A percentile compares a stretch with the other conserved stretches of the same genome.
Conservation (phyloP, 1,140 invertebrate species). For the Microplitis mediator region DNA sequence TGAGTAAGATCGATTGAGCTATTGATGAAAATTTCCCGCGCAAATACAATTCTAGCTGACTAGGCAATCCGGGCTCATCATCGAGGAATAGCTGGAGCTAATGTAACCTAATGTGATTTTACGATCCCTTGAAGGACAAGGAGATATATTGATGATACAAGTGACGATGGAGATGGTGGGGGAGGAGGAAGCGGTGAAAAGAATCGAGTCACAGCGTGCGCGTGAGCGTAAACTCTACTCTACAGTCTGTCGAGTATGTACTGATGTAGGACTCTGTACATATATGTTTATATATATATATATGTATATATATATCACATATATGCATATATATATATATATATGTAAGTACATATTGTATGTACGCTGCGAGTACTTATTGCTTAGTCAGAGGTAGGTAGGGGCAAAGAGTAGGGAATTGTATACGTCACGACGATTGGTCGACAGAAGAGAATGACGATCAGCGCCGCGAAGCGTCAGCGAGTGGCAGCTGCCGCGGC, state of each 20-base stretch:
- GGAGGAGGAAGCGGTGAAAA: neutral
- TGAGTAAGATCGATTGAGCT: neutral
- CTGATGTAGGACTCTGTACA: no score
- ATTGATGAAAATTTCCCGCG: neutral
- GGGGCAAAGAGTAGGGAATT: neutral
- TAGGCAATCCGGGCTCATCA: neutral
- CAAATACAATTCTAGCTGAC: neutral
- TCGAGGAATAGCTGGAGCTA: neutral
- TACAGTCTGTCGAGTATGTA: neutral
- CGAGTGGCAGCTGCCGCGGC: conserved; percentile 25
- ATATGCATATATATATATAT: neutral
- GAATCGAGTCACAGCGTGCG: conserved; percentile 13
- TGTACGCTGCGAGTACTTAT: neutral
- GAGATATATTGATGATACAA: neutral
- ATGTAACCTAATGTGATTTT: neutral
- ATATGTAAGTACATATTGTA: neutral
- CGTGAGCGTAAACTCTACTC: conserved; percentile 20
- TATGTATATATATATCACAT: no score
- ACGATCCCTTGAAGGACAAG: conserved; percentile 18
- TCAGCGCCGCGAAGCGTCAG: conserved; percentile 8
- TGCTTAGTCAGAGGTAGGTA: neutral
- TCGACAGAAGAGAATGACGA: conserved; percentile 13
- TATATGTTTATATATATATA: no score
- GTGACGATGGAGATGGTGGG: neutral
- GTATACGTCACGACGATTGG: conserved; percentile 33